These are phyloP conservation scores for Amniataba percoides DNA, from an alignment of 2,797 vertebrate genomes.

Conservation along the genomic window DNA sequence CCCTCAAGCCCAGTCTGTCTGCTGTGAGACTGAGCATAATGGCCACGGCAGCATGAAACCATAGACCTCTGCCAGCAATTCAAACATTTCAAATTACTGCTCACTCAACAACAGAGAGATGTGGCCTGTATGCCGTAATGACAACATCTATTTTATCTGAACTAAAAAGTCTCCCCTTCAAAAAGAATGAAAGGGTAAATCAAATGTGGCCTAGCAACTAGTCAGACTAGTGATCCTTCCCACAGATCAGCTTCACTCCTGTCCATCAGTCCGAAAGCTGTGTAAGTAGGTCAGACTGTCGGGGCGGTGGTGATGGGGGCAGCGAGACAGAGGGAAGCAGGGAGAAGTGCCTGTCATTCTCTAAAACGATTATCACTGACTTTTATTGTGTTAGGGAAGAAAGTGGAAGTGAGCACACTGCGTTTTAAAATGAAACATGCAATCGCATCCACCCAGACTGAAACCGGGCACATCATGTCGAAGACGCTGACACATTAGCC, in stretches of 20 bases:
- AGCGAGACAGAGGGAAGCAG: constrained; percentile 12
- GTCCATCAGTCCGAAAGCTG: constrained; percentile 46
- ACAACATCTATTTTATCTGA: constrained; percentile 47
- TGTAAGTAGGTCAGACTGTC: constrained; percentile 66
- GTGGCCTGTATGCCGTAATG: constrained; percentile 20
- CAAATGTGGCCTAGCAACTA: constrained; percentile 23
- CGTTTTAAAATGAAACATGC: constrained; percentile 17
- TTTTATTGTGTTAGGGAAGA: constrained; percentile 39
- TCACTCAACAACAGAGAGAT: constrained; percentile 54
- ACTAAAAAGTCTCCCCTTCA: constrained; percentile 19
- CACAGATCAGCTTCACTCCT: constrained; percentile 19
- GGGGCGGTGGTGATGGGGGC: constrained; percentile 36
- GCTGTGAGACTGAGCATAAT: constrained; percentile 63
- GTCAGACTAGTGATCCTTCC: constrained; percentile 34
- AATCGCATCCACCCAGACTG: constrained; percentile 10
- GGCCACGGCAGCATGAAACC: constrained; percentile 53
- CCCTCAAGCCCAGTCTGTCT: constrained; percentile 60
- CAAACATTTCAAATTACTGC: constrained; percentile 66
- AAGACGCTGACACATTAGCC: constrained; percentile 42
- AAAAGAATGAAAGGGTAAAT: constrained; percentile 20
- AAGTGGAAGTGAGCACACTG: constrained; percentile 27
- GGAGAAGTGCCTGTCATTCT: constrained; percentile 33
- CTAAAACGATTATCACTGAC: constrained; percentile 46
- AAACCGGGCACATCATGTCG: constrained; percentile 31
- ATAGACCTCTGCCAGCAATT: constrained; percentile 59